Conservation (phyloP, 2,888 invertebrate genomes). For the Agrilus cyanescens region DNA sequence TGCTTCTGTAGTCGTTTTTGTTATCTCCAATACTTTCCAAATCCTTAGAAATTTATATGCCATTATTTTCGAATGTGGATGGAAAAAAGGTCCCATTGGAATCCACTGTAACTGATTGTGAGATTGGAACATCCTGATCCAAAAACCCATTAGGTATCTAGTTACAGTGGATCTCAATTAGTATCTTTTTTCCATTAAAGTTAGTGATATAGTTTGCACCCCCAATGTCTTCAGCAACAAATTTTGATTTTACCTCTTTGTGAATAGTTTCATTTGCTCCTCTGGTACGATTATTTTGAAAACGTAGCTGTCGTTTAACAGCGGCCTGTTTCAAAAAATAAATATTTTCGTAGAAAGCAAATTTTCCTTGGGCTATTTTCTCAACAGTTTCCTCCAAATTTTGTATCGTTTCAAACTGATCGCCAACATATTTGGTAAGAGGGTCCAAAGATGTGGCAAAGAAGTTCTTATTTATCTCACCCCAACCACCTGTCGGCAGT, state of each 20-base stretch:
- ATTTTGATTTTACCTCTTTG: constrained; percentile 8
- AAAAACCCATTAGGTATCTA: no score
- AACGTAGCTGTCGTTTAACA: constrained; percentile 42
- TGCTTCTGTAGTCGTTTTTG: constrained; percentile 19
- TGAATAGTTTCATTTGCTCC: constrained; percentile 7
- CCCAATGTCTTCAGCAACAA: no score
- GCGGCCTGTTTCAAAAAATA: constrained; percentile 56
- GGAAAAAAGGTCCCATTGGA: no score
- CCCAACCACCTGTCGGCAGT: constrained; percentile 61
- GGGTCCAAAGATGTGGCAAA: constrained; percentile 59
- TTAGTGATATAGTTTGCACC: no score
- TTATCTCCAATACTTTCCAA: constrained; percentile 12
- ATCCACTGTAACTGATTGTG: no score
- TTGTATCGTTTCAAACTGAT: constrained; percentile 50
- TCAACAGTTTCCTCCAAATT: constrained; percentile 52
- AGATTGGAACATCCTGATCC: no score
- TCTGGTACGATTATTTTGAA: constrained; percentile 14
- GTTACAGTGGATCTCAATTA: no score
- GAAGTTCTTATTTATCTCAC: constrained; percentile 54
- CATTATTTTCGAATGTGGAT: no score
- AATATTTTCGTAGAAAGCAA: constrained; percentile 71
- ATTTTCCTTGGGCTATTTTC: constrained; percentile 55
- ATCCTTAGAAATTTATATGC: no score
- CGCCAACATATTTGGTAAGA: constrained; percentile 52
- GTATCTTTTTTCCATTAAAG: no score